phyloP scores from a whole-genome alignment of 2,888 invertebrate species.

The Leptogaster cylindrica region DNA sequence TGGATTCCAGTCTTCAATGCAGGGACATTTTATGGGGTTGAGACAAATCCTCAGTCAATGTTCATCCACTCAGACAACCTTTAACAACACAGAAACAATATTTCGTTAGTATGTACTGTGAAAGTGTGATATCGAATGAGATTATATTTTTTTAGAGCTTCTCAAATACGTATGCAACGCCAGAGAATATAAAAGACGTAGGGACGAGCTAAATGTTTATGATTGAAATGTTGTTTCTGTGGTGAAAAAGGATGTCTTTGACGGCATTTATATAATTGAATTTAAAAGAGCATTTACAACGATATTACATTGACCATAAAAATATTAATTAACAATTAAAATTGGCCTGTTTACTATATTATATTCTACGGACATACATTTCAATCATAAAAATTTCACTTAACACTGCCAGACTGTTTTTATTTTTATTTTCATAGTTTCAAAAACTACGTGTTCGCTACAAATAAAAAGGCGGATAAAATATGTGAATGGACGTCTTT shows the following conservation, averaged over 20 bases:
- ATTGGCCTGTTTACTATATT: conserved; percentile 50
- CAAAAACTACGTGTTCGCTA: too few species aligned
- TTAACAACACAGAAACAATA: conserved; percentile 67
- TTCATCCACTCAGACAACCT: conserved; percentile 64
- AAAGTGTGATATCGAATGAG: conserved; percentile 41
- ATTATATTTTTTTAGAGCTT: conserved; percentile 44
- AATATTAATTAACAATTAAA: conserved; percentile 24
- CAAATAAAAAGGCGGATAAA: too few species aligned
- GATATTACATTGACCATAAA: conserved; percentile 15
- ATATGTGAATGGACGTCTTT: too few species aligned
- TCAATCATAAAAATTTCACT: conserved; percentile 59
- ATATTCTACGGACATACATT: conserved; percentile 59
- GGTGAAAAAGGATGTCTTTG: conserved; percentile 60
- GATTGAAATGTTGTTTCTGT: conserved; percentile 65
- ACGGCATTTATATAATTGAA: conserved; percentile 30
- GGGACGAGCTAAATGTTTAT: conserved; percentile 54
- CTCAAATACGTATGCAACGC: conserved; percentile 42
- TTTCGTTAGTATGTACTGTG: conserved; percentile 59
- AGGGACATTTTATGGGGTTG: neutral
- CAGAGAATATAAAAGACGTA: conserved; percentile 10
- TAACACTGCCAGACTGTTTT: neutral
- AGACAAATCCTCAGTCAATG: conserved; percentile 7
- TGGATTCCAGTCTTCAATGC: conserved; percentile 35
- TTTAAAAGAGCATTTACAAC: too few species aligned
- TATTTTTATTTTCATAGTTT: too few species aligned